Evolutionary conservation across 2,888 invertebrate species (phyloP).

Genomic region (Oxytorus armatus): DNA sequence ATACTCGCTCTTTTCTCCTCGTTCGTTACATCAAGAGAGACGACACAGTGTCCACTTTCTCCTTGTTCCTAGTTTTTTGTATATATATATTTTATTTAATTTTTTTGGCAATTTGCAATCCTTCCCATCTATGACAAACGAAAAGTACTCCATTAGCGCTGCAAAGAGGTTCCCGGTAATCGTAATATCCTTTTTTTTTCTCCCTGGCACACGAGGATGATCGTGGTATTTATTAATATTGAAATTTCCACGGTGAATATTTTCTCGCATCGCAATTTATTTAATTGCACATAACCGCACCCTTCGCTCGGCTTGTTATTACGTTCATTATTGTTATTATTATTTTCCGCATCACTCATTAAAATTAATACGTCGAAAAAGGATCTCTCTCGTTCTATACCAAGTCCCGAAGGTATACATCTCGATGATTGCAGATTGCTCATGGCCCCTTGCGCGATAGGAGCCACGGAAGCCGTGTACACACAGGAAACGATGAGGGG

Average conservation of each 20-base stretch:
- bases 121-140: not conserved
- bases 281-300: slow-evolving; percentile 38
- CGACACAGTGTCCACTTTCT: not conserved
- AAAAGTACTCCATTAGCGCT: not conserved
- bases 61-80: too few relatives aligned
- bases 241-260: not conserved
- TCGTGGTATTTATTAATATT: slow-evolving; percentile 22
- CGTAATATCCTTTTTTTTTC: not conserved
- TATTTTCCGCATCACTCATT: slow-evolving; percentile 54
- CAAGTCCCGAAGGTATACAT: slow-evolving; percentile 43
- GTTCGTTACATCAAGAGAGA: not conserved
- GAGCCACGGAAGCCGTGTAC: slow-evolving; percentile 27
- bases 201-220: not conserved
- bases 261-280: slow-evolving; percentile 39
- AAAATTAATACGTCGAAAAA: slow-evolving; percentile 51
- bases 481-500: slow-evolving; percentile 39
- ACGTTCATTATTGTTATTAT: slow-evolving; percentile 34
- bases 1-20: slow-evolving; percentile 5
- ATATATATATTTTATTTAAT: too few relatives aligned
- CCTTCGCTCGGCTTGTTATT: slow-evolving; percentile 17
- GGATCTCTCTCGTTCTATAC: slow-evolving; percentile 4
- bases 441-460: slow-evolving; percentile 15
- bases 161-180: not conserved
- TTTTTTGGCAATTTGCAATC: not conserved
- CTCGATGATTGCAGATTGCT: slow-evolving; percentile 59